Evolutionary conservation across 2,113 vertebrate genomes (phyloP), one percentile per base, ranked within the genome.

Genomic region (Ginglymostoma cirratum): DNA sequence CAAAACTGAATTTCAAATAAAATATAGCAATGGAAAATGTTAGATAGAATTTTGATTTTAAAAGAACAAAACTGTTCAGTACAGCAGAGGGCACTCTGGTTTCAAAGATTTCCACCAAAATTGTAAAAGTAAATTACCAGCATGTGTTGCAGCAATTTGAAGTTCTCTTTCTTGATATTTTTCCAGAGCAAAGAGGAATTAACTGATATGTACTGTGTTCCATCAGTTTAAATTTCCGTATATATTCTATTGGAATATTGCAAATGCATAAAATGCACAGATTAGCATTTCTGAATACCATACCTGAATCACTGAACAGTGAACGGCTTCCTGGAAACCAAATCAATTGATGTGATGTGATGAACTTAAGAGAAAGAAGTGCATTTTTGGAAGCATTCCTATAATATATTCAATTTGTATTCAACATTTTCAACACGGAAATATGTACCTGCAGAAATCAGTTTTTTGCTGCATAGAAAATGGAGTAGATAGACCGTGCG

Each of bases 51-150:
- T 92, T 92, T n/a, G 65, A 92, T 66, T 92, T 92, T 65, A 92
- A 24, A 95, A 95, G 70, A 23, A 95, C 66, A 95, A 52, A 4
- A n/a, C 15, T 42, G 27, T 48, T 30, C 61, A 61, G n/a, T 67
- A 65, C 66, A 94, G 66, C 45, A 95, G 67, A 95, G 24, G 67
- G 93, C 67, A 72, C 93, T 89, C 86, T 70, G 70, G 93, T 27
- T 95, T 95, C 93, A 48, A 95, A 95, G 67, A 21, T 95, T 95
- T 95, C 93, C 67, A 14, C 42, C 86, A 89, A 55, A 55, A 83
- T 38, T 89, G 10, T 89, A 52, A 15, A 89, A 89, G 5, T 48
- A 23, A 8, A n/a, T 19, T 21, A 92, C 5, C 30, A 38, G 89
- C n/a, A 92, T 66, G 34, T 15, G n/a, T 17, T 90, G 12, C 23